Conservation (phyloP, 2,888 invertebrate genomes). For the Andrena chrysosceles region DNA sequence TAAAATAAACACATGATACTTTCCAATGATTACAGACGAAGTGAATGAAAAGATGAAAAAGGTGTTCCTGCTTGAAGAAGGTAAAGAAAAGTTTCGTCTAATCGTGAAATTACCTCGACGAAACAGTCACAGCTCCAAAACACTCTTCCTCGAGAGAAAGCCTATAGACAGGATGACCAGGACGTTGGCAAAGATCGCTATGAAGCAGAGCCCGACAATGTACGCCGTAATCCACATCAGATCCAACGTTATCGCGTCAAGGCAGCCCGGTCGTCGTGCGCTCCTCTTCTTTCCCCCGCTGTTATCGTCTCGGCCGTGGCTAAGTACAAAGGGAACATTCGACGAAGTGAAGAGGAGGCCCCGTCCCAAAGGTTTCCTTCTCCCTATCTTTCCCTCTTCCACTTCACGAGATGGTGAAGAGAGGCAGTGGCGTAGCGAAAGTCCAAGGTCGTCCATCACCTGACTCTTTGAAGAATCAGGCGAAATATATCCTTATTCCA, state of each 20-base stretch:
- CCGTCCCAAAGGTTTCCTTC: conserved; percentile 14
- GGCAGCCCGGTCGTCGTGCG: conserved; percentile 54
- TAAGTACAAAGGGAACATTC: conserved; percentile 58
- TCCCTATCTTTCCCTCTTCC: conserved; percentile 15
- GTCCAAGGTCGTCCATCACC: neutral
- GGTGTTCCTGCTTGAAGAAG: neutral
- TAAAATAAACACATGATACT: no score
- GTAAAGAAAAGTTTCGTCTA: neutral
- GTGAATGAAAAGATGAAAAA: no score
- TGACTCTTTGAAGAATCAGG: no score
- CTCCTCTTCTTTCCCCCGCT: conserved; percentile 13
- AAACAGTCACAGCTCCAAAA: neutral
- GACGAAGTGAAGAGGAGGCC: conserved; percentile 3
- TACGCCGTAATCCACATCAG: conserved; percentile 70
- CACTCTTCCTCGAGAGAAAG: conserved; percentile 33
- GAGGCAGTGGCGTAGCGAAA: conserved; percentile 44
- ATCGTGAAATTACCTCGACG: neutral
- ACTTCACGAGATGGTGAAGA: conserved; percentile 1
- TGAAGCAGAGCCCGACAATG: conserved; percentile 65
- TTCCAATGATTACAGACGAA: no score
- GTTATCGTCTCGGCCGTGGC: conserved; percentile 31
- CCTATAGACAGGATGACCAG: conserved; percentile 62
- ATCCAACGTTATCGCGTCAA: conserved; percentile 69
- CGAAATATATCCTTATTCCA: no score
- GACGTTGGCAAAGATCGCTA: conserved; percentile 65